Evolutionary conservation across 2,113 vertebrate species (phyloP).

Genomic region (Pteronura brasiliensis): DNA sequence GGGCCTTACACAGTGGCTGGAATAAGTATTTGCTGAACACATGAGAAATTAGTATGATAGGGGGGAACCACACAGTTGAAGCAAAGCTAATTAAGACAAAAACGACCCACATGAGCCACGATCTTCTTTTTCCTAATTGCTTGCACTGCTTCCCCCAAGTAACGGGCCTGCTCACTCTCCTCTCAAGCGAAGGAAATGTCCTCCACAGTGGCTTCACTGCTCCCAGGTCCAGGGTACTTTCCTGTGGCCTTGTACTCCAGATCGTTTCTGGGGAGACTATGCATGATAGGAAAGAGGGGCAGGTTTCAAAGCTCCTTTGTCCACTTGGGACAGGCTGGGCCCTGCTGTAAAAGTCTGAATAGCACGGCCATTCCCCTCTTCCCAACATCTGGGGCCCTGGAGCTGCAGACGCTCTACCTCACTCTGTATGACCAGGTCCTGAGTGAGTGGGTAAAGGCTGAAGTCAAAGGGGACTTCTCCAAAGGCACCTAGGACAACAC

Average conservation of each 20-base stretch:
- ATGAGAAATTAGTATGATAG: not conserved
- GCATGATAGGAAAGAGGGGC: accelerated
- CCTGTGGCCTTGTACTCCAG: too few relatives aligned
- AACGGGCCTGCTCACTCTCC: not conserved
- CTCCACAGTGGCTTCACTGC: not conserved
- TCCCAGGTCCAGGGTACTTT: not conserved
- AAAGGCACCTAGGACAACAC: not conserved
- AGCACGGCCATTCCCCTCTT: accelerated
- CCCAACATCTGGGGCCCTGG: not conserved
- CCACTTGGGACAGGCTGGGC: not conserved
- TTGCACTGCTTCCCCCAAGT: not conserved
- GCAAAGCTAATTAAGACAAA: not conserved
- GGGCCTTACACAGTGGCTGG: not conserved
- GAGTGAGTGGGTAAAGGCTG: too few relatives aligned
- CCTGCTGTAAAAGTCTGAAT: accelerated
- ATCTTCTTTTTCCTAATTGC: not conserved
- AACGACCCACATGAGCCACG: not conserved
- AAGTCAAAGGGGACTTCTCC: not conserved
- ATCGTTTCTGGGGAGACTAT: not conserved
- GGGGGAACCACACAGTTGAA: not conserved
- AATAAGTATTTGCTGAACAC: not conserved
- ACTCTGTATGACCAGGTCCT: accelerated
- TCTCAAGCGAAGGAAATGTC: not conserved
- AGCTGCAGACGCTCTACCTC: too few relatives aligned
- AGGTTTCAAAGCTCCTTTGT: not conserved